A percentile compares a stretch with the other conserved stretches of the same genome.
Conservation (phyloP, 2,888 invertebrate species). For the Minunthozetes semirufus region DNA sequence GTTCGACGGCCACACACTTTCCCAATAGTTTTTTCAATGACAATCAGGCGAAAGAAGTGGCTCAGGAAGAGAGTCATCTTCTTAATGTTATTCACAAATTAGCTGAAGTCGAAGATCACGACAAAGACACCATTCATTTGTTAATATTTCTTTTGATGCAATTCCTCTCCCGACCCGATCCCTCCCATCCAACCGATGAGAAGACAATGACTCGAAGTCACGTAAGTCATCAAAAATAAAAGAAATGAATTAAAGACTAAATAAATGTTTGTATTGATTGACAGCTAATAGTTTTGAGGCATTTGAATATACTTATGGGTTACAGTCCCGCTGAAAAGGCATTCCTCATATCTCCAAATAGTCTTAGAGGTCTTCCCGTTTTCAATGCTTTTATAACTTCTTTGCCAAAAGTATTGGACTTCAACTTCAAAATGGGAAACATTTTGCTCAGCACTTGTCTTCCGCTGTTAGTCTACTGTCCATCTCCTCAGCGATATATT, state of each 20-base stretch:
- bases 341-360: slow-evolving; percentile 81
- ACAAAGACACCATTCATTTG: slow-evolving; percentile 89
- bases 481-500: slow-evolving; percentile 61
- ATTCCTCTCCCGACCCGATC: slow-evolving; percentile 75
- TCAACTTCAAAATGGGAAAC: slow-evolving; percentile 89
- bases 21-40: slow-evolving; percentile 48
- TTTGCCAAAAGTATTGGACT: slow-evolving; percentile 80
- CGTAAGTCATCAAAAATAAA: slow-evolving; percentile 40
- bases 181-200: slow-evolving; percentile 79
- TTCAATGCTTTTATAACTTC: slow-evolving; percentile 93
- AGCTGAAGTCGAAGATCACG: slow-evolving; percentile 80
- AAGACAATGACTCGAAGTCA: slow-evolving; percentile 64
- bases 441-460: slow-evolving; percentile 77
- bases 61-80: slow-evolving; percentile 72
- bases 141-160: slow-evolving; percentile 90
- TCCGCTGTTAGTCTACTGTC: slow-evolving; percentile 69
- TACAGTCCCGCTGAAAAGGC: slow-evolving; percentile 84
- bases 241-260: background rate
- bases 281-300: slow-evolving; percentile 79
- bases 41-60: slow-evolving; percentile 55
- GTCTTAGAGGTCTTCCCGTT: slow-evolving; percentile 80
- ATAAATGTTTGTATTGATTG: background rate
- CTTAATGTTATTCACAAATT: slow-evolving; percentile 74
- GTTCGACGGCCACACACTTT: slow-evolving; percentile 46
- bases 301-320: slow-evolving; percentile 83